A percentile compares a stretch with the other conserved stretches of the same genome.
phyloP scores from a whole-genome alignment of 2,113 vertebrate species.

The Hippocampus barbouri region DNA sequence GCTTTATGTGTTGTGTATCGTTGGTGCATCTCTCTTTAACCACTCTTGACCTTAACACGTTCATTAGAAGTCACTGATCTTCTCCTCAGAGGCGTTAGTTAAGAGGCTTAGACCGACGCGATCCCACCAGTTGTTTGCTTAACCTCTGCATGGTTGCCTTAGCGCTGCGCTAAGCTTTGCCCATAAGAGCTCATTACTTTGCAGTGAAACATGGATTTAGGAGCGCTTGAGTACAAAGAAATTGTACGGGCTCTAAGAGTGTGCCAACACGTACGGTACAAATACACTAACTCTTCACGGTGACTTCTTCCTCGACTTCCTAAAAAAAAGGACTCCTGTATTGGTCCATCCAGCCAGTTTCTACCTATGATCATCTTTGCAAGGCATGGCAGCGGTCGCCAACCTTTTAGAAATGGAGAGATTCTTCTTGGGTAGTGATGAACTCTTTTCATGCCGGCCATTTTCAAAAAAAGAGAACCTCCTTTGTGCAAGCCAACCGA shows the following conservation, averaged over 20 bases:
- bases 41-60: conserved; percentile 45
- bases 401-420: no score
- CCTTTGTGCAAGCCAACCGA: no score
- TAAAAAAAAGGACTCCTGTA: no score
- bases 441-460: no score
- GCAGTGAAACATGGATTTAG: conserved; percentile 10
- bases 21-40: conserved; percentile 26
- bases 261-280: not conserved
- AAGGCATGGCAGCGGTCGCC: not conserved
- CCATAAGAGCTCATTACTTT: conserved; percentile 57
- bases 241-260: conserved; percentile 5
- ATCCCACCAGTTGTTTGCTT: conserved; percentile 65
- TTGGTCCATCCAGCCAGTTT: no score
- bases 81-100: conserved; percentile 51
- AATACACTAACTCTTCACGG: not conserved
- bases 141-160: conserved; percentile 58
- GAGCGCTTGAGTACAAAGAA: conserved; percentile 16
- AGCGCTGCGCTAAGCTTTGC: conserved; percentile 45
- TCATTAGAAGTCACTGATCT: conserved; percentile 69
- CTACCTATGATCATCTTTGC: not conserved
- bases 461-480: no score
- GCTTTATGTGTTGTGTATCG: not conserved
- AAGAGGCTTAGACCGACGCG: conserved; percentile 68
- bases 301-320: not conserved
- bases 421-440: no score